These are phyloP conservation scores for Andricus grossulariae DNA, from an alignment of 1,140 invertebrate species.

Conservation along the genomic window DNA sequence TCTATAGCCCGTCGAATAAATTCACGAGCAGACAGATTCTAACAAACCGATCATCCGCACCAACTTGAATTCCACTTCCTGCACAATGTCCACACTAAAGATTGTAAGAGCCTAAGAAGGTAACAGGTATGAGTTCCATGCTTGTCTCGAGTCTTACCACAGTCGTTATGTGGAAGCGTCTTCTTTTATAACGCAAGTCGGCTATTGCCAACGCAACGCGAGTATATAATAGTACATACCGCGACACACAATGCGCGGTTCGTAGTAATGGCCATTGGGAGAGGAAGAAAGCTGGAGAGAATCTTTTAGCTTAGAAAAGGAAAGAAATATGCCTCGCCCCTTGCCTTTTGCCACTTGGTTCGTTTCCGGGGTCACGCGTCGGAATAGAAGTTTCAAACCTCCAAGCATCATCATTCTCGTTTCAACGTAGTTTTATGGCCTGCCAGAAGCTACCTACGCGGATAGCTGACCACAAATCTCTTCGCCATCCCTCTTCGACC, in stretches of 20 bases:
- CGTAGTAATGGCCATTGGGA: slow-evolving; percentile 47
- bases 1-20: slow-evolving; percentile 6
- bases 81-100: slow-evolving; percentile 27
- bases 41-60: background rate
- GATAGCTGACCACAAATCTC: slow-evolving; percentile 58
- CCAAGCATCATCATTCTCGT: slow-evolving; percentile 67
- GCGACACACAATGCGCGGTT: slow-evolving; percentile 56
- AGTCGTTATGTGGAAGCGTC: slow-evolving; percentile 43
- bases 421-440: slow-evolving; percentile 71
- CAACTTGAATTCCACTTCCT: slow-evolving; percentile 5
- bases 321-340: slow-evolving; percentile 34
- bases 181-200: slow-evolving; percentile 45
- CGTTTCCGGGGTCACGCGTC: slow-evolving; percentile 74
- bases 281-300: slow-evolving; percentile 35
- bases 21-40: background rate
- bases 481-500: slow-evolving; percentile 53
- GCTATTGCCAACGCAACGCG: slow-evolving; percentile 47
- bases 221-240: slow-evolving; percentile 46
- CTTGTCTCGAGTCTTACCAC: slow-evolving; percentile 31
- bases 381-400: slow-evolving; percentile 70
- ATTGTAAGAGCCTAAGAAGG: slow-evolving; percentile 17
- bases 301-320: slow-evolving; percentile 35
- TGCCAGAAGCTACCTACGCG: slow-evolving; percentile 67
- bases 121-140: slow-evolving; percentile 1
- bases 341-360: slow-evolving; percentile 56